phyloP scores from a whole-genome alignment of 1,140 invertebrate genomes.

The Pogonognathellus flavescens region DNA sequence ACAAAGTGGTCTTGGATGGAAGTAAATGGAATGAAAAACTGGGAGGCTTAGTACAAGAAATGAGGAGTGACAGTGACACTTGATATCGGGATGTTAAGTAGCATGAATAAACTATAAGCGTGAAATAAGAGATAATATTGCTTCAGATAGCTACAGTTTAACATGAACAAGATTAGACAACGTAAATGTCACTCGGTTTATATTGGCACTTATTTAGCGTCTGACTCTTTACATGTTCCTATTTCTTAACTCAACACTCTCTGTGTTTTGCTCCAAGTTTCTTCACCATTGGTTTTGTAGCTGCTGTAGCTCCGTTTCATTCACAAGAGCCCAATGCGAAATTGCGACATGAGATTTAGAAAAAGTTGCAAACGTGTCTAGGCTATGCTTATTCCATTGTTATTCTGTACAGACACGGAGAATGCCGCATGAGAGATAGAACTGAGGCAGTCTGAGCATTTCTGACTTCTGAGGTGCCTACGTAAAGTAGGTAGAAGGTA shows the following conservation, averaged over 20 bases:
- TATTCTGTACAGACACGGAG: too few relatives aligned
- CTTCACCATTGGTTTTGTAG: neutral
- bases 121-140: neutral
- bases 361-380: too few relatives aligned
- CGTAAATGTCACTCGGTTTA: neutral
- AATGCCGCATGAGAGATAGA: too few relatives aligned
- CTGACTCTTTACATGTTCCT: neutral
- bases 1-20: constrained; percentile 8
- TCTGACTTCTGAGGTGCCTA: too few relatives aligned
- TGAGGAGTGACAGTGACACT: constrained; percentile 47
- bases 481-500: too few relatives aligned
- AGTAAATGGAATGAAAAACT: constrained; percentile 24
- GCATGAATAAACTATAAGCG: constrained; percentile 32
- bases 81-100: constrained; percentile 11
- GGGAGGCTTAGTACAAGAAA: constrained; percentile 28
- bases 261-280: neutral
- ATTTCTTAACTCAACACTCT: neutral
- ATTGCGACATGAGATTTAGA: too few relatives aligned
- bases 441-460: too few relatives aligned
- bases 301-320: neutral
- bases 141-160: neutral
- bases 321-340: too few relatives aligned
- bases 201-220: constrained; percentile 13
- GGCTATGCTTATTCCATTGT: too few relatives aligned
- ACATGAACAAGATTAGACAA: constrained; percentile 10